Conservation (phyloP, 1,140 invertebrate genomes). For the Holotrichia oblita region DNA sequence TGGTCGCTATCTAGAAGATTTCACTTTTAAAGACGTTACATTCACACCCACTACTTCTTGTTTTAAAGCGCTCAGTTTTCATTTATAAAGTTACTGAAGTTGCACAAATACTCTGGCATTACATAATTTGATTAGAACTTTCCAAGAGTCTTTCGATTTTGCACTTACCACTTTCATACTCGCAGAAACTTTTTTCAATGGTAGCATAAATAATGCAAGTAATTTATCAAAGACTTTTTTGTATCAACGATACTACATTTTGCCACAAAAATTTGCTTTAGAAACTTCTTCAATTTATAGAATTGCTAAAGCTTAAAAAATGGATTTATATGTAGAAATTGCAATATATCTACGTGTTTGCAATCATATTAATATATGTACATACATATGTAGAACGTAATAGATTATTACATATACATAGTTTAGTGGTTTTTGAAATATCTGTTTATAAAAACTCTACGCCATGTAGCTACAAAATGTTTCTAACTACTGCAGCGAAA, state of each 20-base stretch:
- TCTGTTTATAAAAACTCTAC: not conserved
- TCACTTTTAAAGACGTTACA: not conserved
- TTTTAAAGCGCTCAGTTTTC: not conserved
- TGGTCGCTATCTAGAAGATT: not conserved
- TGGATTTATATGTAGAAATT: not conserved
- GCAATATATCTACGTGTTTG: not conserved
- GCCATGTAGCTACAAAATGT: not conserved
- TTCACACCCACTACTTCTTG: not conserved
- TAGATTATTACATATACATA: no score
- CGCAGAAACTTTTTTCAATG: not conserved
- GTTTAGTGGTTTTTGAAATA: no score
- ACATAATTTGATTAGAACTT: slow-evolving; percentile 23
- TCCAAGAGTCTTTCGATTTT: not conserved
- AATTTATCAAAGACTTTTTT: not conserved
- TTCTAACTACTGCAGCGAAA: no score
- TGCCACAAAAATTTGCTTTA: not conserved
- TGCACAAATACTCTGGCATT: not conserved
- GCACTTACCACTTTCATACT: not conserved
- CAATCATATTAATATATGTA: not conserved
- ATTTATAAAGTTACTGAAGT: not conserved
- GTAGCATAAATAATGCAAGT: not conserved
- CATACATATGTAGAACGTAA: no score
- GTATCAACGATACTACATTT: not conserved
- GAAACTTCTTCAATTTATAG: not conserved
- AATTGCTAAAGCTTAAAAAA: no score